Evolutionary conservation across 2,797 vertebrate species (phyloP), one percentile per base, ranked within the genome.

Genomic region (Tauraco hartlaubi): DNA sequence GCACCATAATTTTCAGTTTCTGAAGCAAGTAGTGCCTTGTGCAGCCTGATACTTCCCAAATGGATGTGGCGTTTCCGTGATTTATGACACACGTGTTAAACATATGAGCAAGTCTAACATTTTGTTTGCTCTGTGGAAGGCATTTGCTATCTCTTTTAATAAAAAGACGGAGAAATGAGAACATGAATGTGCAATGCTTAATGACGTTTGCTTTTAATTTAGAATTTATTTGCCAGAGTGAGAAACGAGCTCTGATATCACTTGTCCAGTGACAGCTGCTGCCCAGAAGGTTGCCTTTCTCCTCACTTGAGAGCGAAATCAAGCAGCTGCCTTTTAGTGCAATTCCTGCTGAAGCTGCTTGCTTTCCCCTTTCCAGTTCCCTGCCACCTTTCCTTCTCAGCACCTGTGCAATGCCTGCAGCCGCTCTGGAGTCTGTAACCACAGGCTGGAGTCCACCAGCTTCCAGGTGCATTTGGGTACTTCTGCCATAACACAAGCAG

Each of bases 191-290:
- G 23, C 90, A 71, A 43, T 59, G 44, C 54, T 56, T 72, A 74
- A 62, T 29, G 81, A 46, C 61, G 16, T 85, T 95, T 94, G 37
- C 81, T 97, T 97, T 96, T 97, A 81, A 96, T 97, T 96, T 96
- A 89, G 82, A 85, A 92, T 96, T 79, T 92, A 91, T 86, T 96
- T 94, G 73, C 62, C 54, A 37, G 79, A 84, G 84, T 96, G 92
- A 95, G 90, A 92, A 96, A 90, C 94, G 88, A 95, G n/a, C 61
- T 61, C 83, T 64, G 46, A 26, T 61, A 84, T 94, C 94, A 29
- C 80, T 96, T 96, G 93, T 89, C 81, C 62, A 84, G 90, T 74
- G 85, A 78, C 97, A 98, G 96, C 96, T 98, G 97, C 96, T 97
- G 72, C 88, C 81, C 82, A 73, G 82, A 86, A 97, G 91, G 52